Percentiles rank a stretch among this genome's conserved stretches.
These are phyloP conservation scores for Sycobia sp. DNA, from an alignment of 1,140 invertebrate genomes.

Conservation along the genomic window DNA sequence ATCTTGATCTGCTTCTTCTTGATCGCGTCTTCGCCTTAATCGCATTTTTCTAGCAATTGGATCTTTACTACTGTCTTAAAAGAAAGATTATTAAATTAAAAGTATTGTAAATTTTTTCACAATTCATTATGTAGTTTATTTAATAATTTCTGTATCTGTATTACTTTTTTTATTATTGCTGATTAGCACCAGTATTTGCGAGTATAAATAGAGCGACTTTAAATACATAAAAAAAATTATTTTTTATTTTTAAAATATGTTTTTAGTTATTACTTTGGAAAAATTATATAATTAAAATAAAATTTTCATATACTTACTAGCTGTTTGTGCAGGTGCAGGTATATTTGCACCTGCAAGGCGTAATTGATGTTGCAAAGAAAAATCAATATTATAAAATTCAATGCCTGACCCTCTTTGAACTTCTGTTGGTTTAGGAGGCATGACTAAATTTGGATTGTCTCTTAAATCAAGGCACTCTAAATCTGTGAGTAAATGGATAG, in stretches of 20 bases:
- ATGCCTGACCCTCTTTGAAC: conserved; percentile 80
- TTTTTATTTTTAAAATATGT: no score
- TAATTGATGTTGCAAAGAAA: conserved; percentile 94
- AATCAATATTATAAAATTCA: conserved; percentile 99
- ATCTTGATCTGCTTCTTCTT: conserved; percentile 85
- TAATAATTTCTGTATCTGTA: not conserved
- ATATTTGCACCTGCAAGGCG: conserved; percentile 86
- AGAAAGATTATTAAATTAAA: not conserved
- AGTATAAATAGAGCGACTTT: no score
- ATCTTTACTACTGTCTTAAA: conserved; percentile 73
- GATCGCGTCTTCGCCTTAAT: conserved; percentile 74
- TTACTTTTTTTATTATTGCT: not conserved
- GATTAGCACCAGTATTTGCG: no score
- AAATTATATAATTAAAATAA: no score
- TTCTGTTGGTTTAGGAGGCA: conserved; percentile 94
- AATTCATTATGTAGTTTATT: conserved; percentile 1
- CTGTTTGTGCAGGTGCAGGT: conserved; percentile 71
- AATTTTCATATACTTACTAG: conserved; percentile 65
- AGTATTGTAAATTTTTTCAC: conserved; percentile 6
- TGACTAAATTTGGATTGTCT: conserved; percentile 94
- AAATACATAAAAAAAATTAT: no score
- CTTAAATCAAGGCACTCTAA: conserved; percentile 86
- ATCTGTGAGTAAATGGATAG: conserved; percentile 94
- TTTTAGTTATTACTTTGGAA: no score
- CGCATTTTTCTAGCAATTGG: conserved; percentile 92